Conservation (phyloP, 2,797 vertebrate species). For the Petrocephalus schoutedeni region DNA sequence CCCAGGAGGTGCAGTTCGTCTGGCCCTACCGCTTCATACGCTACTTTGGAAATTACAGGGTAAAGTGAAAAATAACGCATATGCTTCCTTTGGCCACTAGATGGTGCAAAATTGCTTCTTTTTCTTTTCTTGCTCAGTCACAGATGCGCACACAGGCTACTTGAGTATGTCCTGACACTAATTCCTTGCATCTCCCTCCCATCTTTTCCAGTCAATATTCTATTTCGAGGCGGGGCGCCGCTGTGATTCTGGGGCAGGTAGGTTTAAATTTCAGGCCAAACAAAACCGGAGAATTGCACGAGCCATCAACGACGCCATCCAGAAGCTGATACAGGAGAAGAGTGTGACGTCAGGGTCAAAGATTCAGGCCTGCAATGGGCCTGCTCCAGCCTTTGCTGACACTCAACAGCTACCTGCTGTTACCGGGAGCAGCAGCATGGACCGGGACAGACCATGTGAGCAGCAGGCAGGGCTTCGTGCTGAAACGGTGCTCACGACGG, state of each 20-base stretch:
- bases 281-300: neutral
- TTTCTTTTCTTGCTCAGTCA: neutral
- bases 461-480: neutral
- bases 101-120: neutral
- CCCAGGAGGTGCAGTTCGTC: neutral
- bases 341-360: neutral
- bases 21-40: neutral
- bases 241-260: neutral
- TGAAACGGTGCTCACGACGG: neutral
- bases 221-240: slow-evolving; percentile 1
- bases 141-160: neutral
- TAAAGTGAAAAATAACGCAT: neutral
- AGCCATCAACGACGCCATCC: neutral
- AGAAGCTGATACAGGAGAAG: neutral
- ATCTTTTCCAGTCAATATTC: neutral
- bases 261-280: neutral
- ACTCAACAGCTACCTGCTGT: neutral
- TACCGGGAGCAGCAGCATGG: neutral
- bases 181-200: neutral
- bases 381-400: neutral
- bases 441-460: neutral
- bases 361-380: neutral
- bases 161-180: neutral
- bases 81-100: neutral
- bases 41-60: neutral